These are phyloP conservation scores for Caenorhabditis sinica DNA, from an alignment of 2,888 invertebrate genomes.

Conservation along the genomic window DNA sequence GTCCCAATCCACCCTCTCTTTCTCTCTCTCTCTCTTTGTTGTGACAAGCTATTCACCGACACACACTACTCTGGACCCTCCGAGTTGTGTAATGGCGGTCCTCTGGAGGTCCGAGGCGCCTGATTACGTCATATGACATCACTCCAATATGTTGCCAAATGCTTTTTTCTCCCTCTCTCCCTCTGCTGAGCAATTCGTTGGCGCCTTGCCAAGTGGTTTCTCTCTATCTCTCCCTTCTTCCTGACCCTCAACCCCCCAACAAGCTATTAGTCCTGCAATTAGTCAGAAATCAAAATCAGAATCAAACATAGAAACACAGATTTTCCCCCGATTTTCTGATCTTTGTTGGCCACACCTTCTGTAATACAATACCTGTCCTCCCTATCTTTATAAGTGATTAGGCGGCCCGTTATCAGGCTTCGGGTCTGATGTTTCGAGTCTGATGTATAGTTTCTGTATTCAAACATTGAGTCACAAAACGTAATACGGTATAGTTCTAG, in stretches of 20 bases:
- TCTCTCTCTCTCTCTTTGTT: too few relatives aligned
- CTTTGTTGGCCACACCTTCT: conserved; percentile 15
- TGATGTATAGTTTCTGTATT: not conserved
- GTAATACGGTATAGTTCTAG: too few relatives aligned
- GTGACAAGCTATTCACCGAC: conserved; percentile 52
- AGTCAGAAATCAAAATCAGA: conserved; percentile 2
- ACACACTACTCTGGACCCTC: conserved; percentile 52
- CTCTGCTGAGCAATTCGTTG: conserved; percentile 38
- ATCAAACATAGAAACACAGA: not conserved
- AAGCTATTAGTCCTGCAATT: not conserved
- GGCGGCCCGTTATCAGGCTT: not conserved
- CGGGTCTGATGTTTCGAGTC: conserved; percentile 12
- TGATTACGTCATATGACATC: conserved; percentile 68
- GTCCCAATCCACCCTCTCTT: conserved; percentile 21
- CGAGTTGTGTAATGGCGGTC: conserved; percentile 54
- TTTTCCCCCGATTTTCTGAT: not conserved
- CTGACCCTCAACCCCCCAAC: not conserved
- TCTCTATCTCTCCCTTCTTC: conserved; percentile 2
- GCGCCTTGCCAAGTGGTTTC: conserved; percentile 42
- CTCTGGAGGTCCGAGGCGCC: conserved; percentile 47
- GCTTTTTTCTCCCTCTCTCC: conserved; percentile 17
- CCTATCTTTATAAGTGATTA: conserved; percentile 18
- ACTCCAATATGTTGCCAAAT: conserved; percentile 60
- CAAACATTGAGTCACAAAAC: not conserved
- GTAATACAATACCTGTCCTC: not conserved